These are phyloP conservation scores for Cryptoblepharus egeriae DNA, from an alignment of 2,797 vertebrate genomes.

Conservation along the genomic window DNA sequence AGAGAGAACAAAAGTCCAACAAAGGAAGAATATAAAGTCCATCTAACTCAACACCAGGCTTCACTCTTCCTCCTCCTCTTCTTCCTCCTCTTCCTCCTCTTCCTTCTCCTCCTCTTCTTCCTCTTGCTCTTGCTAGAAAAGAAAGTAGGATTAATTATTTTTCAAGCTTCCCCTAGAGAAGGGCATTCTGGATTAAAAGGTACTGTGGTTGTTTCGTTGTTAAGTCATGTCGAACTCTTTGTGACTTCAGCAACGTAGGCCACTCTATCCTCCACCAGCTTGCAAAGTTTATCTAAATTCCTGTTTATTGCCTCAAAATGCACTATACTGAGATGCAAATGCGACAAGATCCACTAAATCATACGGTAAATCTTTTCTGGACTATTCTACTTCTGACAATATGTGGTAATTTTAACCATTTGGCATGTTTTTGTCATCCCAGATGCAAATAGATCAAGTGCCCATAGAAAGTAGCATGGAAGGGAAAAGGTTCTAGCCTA, in stretches of 20 bases:
- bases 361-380: neutral
- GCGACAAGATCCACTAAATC: neutral
- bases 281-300: too few species aligned
- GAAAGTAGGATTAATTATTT: neutral
- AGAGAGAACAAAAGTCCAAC: neutral
- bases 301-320: too few species aligned
- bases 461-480: neutral
- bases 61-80: neutral
- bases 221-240: too few species aligned
- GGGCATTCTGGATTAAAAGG: neutral
- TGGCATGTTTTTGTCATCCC: neutral
- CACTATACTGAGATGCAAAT: neutral
- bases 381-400: neutral
- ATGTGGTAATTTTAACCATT: neutral
- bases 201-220: too few species aligned
- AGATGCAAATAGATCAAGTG: neutral
- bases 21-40: neutral
- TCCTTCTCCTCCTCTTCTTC: neutral
- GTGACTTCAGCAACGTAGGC: too few species aligned
- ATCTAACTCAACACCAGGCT: neutral
- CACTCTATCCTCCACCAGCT: too few species aligned
- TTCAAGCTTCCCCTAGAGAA: neutral
- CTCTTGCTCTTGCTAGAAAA: neutral
- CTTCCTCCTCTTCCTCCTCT: neutral
- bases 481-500: neutral